Conservation (phyloP, 2,888 invertebrate genomes). For the Chaetogeoica ovagalla region DNA sequence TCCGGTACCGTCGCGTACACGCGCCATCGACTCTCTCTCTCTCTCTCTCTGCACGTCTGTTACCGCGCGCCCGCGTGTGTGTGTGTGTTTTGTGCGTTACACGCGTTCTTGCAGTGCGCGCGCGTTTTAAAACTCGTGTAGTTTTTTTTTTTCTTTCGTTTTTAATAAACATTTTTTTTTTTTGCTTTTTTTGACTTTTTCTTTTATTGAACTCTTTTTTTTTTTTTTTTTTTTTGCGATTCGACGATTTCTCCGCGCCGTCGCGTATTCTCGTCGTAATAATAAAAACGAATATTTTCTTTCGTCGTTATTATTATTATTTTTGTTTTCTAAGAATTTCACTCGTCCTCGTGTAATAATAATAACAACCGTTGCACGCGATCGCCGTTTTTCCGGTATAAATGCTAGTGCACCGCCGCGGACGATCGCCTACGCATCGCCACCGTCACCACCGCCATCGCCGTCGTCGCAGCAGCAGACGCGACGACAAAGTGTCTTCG, state of each 20-base stretch:
- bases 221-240: too few species aligned
- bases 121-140: too few species aligned
- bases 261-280: too few species aligned
- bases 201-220: background rate
- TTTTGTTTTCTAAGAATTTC: too few species aligned
- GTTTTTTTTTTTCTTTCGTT: background rate
- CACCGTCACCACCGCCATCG: background rate
- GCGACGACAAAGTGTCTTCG: background rate
- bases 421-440: too few species aligned
- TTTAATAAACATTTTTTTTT: background rate
- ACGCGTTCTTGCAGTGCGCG: too few species aligned
- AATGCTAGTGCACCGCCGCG: background rate
- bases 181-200: background rate
- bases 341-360: too few species aligned
- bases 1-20: constrained; percentile 30
- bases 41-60: background rate
- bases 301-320: too few species aligned
- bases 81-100: background rate
- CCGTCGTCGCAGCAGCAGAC: too few species aligned
- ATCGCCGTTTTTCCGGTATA: background rate
- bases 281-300: too few species aligned
- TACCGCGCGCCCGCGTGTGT: background rate
- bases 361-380: too few species aligned
- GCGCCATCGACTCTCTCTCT: background rate
- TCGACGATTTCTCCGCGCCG: too few species aligned